Evolutionary conservation across 1,140 invertebrate species (phyloP).

Genomic region (Leptonema lineaticorne): DNA sequence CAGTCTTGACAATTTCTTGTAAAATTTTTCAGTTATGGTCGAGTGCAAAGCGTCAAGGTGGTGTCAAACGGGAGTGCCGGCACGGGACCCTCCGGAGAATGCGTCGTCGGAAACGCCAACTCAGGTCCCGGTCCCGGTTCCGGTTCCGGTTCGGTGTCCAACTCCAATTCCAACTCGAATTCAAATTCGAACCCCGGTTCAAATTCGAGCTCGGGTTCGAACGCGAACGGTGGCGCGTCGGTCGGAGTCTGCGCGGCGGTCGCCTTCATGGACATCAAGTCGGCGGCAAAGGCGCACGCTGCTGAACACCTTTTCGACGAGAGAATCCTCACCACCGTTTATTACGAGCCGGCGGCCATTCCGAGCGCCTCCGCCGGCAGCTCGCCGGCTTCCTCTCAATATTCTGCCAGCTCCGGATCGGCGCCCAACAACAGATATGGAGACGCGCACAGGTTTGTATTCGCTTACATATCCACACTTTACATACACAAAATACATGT

Average conservation of each 20-base stretch:
- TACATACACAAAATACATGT: too few species aligned
- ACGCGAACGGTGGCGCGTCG: constrained; percentile 50
- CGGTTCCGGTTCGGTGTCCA: constrained; percentile 86
- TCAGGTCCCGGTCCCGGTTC: constrained; percentile 62
- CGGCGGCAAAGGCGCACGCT: constrained; percentile 89
- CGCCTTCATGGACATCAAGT: constrained; percentile 96
- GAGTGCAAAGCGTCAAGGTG: constrained; percentile 93
- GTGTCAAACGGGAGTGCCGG: constrained; percentile 60
- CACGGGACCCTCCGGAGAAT: constrained; percentile 45
- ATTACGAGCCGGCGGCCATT: constrained; percentile 85
- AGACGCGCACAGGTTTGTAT: background rate
- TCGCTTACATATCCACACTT: too few species aligned
- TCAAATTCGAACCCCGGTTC: constrained; percentile 42
- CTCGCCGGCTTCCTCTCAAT: constrained; percentile 28
- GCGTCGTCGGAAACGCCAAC: constrained; percentile 50
- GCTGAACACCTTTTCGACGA: constrained; percentile 87
- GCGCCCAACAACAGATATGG: constrained; percentile 13
- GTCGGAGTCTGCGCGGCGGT: constrained; percentile 79
- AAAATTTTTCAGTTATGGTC: constrained; percentile 79
- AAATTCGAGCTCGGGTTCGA: too few species aligned
- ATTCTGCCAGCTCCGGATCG: constrained; percentile 14
- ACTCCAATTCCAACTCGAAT: background rate
- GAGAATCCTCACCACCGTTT: constrained; percentile 83
- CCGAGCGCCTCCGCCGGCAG: constrained; percentile 60
- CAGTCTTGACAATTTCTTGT: background rate